Evolutionary conservation across 2,888 invertebrate genomes (phyloP).

Genomic region (Piscicola geometra): DNA sequence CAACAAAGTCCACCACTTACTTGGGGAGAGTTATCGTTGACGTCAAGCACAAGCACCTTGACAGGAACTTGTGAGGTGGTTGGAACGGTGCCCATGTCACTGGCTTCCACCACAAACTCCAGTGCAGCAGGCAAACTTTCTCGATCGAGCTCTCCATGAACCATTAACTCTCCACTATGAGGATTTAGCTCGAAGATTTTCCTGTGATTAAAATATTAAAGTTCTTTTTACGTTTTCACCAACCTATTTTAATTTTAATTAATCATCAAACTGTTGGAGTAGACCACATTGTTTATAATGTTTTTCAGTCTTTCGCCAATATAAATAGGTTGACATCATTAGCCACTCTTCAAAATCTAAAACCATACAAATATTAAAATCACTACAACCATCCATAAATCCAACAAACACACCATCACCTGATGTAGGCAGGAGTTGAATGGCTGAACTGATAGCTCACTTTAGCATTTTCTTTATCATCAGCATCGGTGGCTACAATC

Average conservation of each 20-base stretch:
- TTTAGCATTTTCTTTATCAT: constrained; percentile 13
- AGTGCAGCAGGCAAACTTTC: background rate
- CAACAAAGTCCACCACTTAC: too few species aligned
- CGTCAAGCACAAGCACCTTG: constrained; percentile 39
- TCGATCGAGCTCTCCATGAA: background rate
- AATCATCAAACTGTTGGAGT: background rate
- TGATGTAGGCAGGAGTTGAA: background rate
- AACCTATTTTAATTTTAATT: background rate
- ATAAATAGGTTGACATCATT: too few species aligned
- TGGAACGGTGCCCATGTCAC: background rate
- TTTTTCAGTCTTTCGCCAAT: too few species aligned
- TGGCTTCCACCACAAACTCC: constrained; percentile 17
- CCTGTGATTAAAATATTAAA: background rate
- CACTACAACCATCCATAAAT: background rate
- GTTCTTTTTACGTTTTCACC: background rate
- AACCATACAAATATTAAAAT: too few species aligned
- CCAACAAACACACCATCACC: background rate
- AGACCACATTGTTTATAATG: too few species aligned
- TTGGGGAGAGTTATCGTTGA: constrained; percentile 42
- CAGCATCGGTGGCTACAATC: constrained; percentile 19
- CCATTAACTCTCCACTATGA: background rate
- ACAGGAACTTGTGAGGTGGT: constrained; percentile 23
- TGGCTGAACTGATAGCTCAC: constrained; percentile 1
- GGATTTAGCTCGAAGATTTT: background rate
- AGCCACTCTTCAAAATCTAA: too few species aligned